Evolutionary conservation across 2,888 invertebrate genomes (phyloP), one percentile per base, ranked within the genome.

Genomic region (Oscheius sp.): DNA sequence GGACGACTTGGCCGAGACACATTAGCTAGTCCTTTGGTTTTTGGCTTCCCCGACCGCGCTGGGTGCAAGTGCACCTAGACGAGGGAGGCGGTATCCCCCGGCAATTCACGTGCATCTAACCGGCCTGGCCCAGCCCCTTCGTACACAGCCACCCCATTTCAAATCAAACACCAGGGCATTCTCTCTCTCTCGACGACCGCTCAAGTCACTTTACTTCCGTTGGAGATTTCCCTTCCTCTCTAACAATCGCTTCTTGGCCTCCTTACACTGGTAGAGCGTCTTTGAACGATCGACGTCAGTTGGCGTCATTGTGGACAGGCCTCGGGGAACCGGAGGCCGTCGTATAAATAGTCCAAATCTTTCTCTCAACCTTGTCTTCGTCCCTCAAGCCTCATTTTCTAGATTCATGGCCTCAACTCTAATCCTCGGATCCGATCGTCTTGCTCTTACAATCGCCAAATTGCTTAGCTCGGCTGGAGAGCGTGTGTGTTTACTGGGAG

Each of bases 361-460:
- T 23, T 23, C 39, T 37, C 20, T 12, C 25, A 12, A 27, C 37
- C 27, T 39, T 39, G 20, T 20, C 39, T 8, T 34, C 20, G 34
- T 37, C 34, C 23, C 1, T 1, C 25, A 23, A 8, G 10, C 2
- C 29, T 20, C 8, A 52, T 52, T 5, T 10, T 33, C 8, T 12
- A 37, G 33, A 29, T 52, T 52, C 50, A 61, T 61, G 61, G 27
- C 61, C 45, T 61, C 61, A 1, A 61, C 61, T 39, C 31, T 61
- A 2, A 61, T 61, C 27, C 23, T 61, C 12, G 61, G 61, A 10
- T 45, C 45, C 31, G 61, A 61, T 45, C 42, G 45, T 42, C 17
- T 42, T 10, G 61, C 61, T 5, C 15, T 61, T 15, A 27, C 61
- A 3, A 27, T 61, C 4, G 61, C 61, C 5, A 61, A 61, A n/a